A percentile compares a stretch with the other conserved stretches of the same genome.
Evolutionary conservation across 2,113 vertebrate genomes (phyloP).

Genomic region (Dunckerocampus dactyliophorus): DNA sequence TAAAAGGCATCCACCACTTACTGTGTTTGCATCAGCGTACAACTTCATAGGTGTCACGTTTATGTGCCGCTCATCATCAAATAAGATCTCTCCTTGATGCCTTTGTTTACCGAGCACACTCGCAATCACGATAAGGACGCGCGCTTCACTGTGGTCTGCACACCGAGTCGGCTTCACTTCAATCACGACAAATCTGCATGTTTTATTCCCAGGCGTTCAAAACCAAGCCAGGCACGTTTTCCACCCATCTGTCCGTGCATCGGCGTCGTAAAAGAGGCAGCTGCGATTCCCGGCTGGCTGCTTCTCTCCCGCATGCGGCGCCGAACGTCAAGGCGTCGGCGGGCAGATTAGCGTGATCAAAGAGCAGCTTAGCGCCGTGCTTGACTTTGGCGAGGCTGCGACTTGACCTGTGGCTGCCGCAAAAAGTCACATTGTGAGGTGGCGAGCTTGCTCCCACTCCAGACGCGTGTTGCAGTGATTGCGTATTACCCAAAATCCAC

Average conservation of each 20-base stretch:
- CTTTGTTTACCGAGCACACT: conserved; percentile 3
- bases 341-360: conserved; percentile 1
- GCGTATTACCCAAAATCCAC: background rate
- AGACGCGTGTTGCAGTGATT: background rate
- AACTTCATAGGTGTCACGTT: background rate
- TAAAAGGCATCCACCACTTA: background rate
- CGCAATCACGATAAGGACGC: conserved; percentile 5
- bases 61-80: background rate
- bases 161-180: background rate
- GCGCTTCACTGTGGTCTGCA: background rate
- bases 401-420: background rate
- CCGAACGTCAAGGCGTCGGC: background rate
- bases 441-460: background rate
- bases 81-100: background rate
- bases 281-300: background rate
- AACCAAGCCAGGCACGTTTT: background rate
- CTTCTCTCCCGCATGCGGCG: background rate
- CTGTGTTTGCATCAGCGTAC: background rate
- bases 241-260: background rate
- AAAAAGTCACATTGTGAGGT: background rate
- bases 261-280: background rate
- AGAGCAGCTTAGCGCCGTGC: background rate
- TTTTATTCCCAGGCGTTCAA: background rate
- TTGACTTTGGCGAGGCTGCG: conserved; percentile 2
- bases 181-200: background rate